Percentiles rank a stretch among this genome's conserved stretches.
These are phyloP conservation scores for Iselma pallidipennis DNA, from an alignment of 2,888 invertebrate genomes.

Conservation along the genomic window DNA sequence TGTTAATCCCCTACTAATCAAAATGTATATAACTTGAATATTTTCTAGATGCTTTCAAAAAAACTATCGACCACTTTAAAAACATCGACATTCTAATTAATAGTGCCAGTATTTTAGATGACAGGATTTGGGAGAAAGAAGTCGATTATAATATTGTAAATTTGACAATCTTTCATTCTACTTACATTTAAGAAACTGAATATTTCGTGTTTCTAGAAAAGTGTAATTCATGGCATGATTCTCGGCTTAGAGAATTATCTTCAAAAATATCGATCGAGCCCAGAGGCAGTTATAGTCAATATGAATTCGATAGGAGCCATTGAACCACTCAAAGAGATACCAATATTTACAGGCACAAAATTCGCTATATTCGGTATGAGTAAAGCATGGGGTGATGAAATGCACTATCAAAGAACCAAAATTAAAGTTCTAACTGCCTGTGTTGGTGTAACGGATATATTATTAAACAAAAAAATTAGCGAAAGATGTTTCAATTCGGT, in stretches of 20 bases:
- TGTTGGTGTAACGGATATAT: conserved; percentile 54
- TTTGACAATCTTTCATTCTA: background rate
- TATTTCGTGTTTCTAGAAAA: conserved; percentile 48
- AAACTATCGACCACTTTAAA: conserved; percentile 54
- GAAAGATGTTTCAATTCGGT: conserved; percentile 28
- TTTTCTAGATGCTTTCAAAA: conserved; percentile 54
- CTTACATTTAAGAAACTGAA: background rate
- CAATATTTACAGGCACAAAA: conserved; percentile 53
- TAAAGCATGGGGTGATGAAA: conserved; percentile 40
- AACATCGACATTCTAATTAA: conserved; percentile 64
- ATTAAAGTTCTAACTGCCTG: conserved; percentile 52
- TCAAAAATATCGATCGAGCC: conserved; percentile 55
- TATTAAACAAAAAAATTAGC: conserved; percentile 39
- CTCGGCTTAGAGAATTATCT: conserved; percentile 56
- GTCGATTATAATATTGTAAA: conserved; percentile 57
- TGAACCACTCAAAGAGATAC: conserved; percentile 42
- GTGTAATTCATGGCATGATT: conserved; percentile 52
- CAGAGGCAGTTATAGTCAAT: conserved; percentile 57
- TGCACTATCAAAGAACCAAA: conserved; percentile 48
- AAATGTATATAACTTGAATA: no score
- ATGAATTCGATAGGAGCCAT: conserved; percentile 56
- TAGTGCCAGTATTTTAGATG: conserved; percentile 79
- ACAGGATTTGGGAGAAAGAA: conserved; percentile 73
- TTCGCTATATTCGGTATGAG: conserved; percentile 49
- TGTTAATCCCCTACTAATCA: background rate